These are phyloP conservation scores for Megalurothrips usitatus DNA, from an alignment of 2,888 invertebrate species.

Conservation along the genomic window DNA sequence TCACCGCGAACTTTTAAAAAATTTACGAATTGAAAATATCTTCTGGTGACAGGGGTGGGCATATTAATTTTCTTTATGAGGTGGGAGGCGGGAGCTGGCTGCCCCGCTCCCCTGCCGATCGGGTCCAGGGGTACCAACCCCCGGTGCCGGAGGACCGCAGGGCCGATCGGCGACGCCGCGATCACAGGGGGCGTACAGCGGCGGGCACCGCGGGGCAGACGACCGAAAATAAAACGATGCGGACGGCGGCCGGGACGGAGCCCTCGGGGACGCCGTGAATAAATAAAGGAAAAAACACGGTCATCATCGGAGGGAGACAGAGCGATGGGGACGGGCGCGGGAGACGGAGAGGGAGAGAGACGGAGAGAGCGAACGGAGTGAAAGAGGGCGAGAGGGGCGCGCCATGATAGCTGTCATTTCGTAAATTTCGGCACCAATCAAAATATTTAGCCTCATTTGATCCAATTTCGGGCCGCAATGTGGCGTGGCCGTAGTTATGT, in stretches of 20 bases:
- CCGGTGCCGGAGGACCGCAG: no score
- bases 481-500: background rate
- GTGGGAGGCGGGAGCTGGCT: no score
- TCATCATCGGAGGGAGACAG: background rate
- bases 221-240: background rate
- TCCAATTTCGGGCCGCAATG: constrained; percentile 7
- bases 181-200: background rate
- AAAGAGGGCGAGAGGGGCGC: background rate
- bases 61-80: no score
- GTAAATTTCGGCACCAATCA: constrained; percentile 18
- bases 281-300: constrained; percentile 25
- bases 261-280: background rate
- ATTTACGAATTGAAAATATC: no score
- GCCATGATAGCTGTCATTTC: constrained; percentile 20
- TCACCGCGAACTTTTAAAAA: no score
- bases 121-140: no score
- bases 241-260: background rate
- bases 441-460: constrained; percentile 25
- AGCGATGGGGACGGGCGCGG: background rate
- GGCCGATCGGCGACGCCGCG: background rate
- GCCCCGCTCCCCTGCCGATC: no score
- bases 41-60: no score
- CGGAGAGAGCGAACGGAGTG: no score
- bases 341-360: background rate
- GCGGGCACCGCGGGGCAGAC: background rate